Conservation (phyloP, 2,888 invertebrate genomes). For the Nymphalis urticae region DNA sequence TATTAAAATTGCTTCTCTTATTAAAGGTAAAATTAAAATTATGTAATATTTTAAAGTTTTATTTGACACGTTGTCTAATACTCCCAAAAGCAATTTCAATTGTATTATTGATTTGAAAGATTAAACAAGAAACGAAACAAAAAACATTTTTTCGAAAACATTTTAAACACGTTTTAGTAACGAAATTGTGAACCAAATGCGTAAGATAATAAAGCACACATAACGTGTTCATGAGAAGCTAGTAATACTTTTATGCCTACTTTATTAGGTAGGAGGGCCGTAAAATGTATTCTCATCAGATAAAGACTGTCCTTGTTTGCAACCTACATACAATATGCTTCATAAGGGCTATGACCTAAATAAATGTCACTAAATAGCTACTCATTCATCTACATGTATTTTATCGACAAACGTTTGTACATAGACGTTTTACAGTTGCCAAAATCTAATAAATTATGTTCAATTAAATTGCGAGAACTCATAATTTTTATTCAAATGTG, state of each 20-base stretch:
- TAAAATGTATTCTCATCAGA: slow-evolving; percentile 65
- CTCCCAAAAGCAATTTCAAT: background rate
- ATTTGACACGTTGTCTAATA: background rate
- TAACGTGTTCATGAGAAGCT: slow-evolving; percentile 48
- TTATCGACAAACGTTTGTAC: background rate
- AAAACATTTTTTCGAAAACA: background rate
- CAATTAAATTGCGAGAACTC: too few species aligned
- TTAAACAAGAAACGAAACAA: background rate
- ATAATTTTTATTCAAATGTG: too few species aligned
- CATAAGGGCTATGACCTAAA: background rate
- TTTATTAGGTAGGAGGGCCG: slow-evolving; percentile 63
- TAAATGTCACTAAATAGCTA: background rate
- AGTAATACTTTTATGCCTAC: slow-evolving; percentile 59
- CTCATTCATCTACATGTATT: background rate
- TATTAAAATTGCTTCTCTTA: slow-evolving; percentile 4
- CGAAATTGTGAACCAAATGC: slow-evolving; percentile 36
- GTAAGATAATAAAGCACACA: slow-evolving; percentile 49
- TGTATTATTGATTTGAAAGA: too few species aligned
- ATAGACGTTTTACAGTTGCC: too few species aligned
- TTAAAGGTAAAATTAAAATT: background rate
- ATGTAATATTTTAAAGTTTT: background rate
- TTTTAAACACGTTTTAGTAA: slow-evolving; percentile 8
- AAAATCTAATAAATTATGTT: too few species aligned
- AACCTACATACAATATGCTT: slow-evolving; percentile 16
- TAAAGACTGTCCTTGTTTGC: slow-evolving; percentile 43